Evolutionary conservation across 2,888 invertebrate species (phyloP), one percentile per base, ranked within the genome.

Genomic region (Phaonia tiefii): DNA sequence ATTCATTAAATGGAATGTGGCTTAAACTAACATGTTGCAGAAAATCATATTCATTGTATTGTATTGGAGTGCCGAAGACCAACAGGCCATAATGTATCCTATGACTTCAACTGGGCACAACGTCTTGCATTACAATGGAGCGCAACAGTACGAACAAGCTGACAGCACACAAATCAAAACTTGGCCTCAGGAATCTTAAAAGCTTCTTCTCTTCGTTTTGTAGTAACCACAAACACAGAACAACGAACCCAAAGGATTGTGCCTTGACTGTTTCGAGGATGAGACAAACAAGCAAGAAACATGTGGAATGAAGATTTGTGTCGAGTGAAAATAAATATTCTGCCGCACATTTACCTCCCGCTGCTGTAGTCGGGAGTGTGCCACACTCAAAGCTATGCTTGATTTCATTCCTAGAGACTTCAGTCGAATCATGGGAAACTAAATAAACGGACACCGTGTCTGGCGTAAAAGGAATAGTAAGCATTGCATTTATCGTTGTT

Each of bases 321-420:
- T 54, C 70, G 73, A 76, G 74, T 78, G 58, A 71, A 81, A 78
- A 81, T 77, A 75, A 78, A 81, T 81, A 78, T 78, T 78, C 46
- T 81, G 78, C 75, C 78, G 80, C 78, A 78, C 81, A 81, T 81
- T 72, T 78, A 81, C 81, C 81, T 81, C 81, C 81, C 78, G 81
- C 78, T 81, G 49, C 31, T 51, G 67, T 17, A 69, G 42, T 46
- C 81, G 78, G 81, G 81, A 81, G 81, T 81, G 81, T 81, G 81
- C 81, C 81, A 81, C 71, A 78, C 60, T 39, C 39, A 39, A 20
- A 60, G 60, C 58, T 31, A 39, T 37, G 60, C 39, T 60, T 20
- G 39, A 39, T 20, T 60, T 39, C 60, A 60, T 60, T 60, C 39
- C 60, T 39, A 17, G 31, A 11, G 60, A 39, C 39, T 31, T 17